Evolutionary conservation across 2,888 invertebrate genomes (phyloP), one percentile per base, ranked within the genome.

Genomic region (Aquatica leii): DNA sequence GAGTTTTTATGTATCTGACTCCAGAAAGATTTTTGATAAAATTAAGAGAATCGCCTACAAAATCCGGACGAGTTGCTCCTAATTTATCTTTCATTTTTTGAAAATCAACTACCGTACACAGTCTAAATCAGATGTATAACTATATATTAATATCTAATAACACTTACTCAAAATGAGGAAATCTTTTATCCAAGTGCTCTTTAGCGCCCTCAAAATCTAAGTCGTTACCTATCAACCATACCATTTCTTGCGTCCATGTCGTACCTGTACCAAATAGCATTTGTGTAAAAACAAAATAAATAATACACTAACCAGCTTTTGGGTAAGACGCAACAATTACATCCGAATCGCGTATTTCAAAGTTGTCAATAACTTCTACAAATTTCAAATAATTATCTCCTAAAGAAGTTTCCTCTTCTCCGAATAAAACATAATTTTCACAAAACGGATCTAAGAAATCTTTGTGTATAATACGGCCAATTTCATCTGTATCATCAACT

Each of bases 211-310:
- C 81, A 65, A 85, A 87, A 77, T 91, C 85, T 51, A 89, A 77
- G 68, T 88, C 82, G 65, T 88, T 88, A 61, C 85, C 83, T 40
- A 91, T 83, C 59, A 90, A 82, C 87, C 90, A 92, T 0, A 90
- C 86, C 82, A 92, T 85, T 82, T 92, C 91, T 77, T 91, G 90
- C 0, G 89, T 85, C 91, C 92, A 92, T 17, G 92, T 92, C 20
- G 92, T 92, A 2, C 90, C 90, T 88, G 73, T 37, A 77, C 77
- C 18, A n/a, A 54, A 40, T 50, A 11, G 57, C 21, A 24, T 58
- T 58, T 8, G 57, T 49, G 40, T 37, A 58, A 1, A 50, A 40
- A 15, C 9, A 24, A 50, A 24, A 20, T 49, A 21, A 12, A 9
- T 17, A 6, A 15, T 49, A 21, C 14, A 17, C 20, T 37, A n/a